A percentile compares a stretch with the other conserved stretches of the same genome.
Conservation (phyloP, 2,888 invertebrate genomes). For the Pterostichus madidus region DNA sequence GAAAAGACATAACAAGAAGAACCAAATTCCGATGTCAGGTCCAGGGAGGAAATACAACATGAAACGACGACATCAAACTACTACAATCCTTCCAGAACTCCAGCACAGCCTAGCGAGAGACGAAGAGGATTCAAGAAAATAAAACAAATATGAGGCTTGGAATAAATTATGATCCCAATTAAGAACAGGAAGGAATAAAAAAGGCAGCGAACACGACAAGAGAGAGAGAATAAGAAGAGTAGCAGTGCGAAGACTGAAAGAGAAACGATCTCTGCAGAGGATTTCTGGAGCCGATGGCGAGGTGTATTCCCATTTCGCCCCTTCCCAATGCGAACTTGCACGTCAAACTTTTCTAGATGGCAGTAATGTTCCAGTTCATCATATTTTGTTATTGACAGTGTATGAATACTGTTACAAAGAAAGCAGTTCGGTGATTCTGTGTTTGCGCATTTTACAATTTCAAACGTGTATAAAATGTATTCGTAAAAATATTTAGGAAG, state of each 20-base stretch:
- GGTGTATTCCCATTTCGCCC: not conserved
- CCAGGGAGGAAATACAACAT: conserved; percentile 6
- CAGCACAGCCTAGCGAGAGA: not conserved
- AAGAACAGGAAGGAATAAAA: conserved; percentile 67
- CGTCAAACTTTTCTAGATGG: too few species aligned
- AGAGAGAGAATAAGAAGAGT: conserved; percentile 47
- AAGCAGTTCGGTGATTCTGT: too few species aligned
- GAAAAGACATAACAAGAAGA: conserved; percentile 41
- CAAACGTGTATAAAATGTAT: too few species aligned
- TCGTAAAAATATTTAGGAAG: too few species aligned
- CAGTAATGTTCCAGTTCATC: too few species aligned
- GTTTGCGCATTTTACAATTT: too few species aligned
- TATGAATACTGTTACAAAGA: too few species aligned
- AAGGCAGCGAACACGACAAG: conserved; percentile 56
- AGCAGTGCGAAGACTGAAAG: conserved; percentile 47
- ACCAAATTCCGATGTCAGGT: conserved; percentile 41
- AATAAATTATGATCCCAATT: conserved; percentile 67
- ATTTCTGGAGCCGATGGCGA: conserved; percentile 37
- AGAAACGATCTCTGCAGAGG: conserved; percentile 51
- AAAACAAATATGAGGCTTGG: conserved; percentile 62
- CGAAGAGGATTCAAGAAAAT: conserved; percentile 42
- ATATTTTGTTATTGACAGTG: not conserved
- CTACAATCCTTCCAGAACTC: conserved; percentile 20
- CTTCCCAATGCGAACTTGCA: not conserved
- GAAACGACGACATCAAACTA: conserved; percentile 25